Conservation (phyloP, 2,797 vertebrate species). For the Brachyalestes nurse region DNA sequence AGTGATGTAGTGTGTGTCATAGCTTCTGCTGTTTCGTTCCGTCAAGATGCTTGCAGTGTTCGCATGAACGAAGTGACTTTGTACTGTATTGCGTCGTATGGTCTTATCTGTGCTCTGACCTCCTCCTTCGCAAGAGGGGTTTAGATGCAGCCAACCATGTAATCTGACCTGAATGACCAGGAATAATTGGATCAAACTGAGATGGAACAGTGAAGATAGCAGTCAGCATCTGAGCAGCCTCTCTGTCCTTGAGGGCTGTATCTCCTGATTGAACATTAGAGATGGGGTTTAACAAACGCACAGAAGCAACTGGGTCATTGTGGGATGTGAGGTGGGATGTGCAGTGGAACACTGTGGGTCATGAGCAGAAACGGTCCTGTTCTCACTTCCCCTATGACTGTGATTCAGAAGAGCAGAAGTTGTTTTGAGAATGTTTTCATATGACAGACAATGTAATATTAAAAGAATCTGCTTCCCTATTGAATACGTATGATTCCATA, state of each 20-base stretch:
- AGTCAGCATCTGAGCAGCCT: not conserved
- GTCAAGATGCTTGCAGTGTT: not conserved
- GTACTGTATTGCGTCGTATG: not conserved
- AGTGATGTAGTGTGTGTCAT: constrained; percentile 3
- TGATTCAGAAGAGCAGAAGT: not conserved
- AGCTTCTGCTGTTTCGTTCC: not conserved
- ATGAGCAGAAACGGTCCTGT: not conserved
- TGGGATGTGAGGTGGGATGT: not conserved
- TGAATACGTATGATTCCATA: not conserved
- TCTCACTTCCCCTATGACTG: constrained; percentile 4
- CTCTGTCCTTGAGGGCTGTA: not conserved
- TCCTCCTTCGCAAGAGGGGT: constrained; percentile 4
- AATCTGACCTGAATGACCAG: constrained; percentile 34
- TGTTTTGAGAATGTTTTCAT: not conserved
- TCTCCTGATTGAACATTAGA: constrained; percentile 11
- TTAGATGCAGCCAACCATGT: constrained; percentile 23
- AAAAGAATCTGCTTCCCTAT: not conserved
- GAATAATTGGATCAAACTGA: constrained; percentile 34
- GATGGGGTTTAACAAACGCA: not conserved
- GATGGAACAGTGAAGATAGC: constrained; percentile 4
- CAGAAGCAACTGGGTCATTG: constrained; percentile 2
- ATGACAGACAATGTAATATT: not conserved
- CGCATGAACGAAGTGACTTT: not conserved
- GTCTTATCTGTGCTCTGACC: not conserved
- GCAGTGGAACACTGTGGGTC: not conserved